Evolutionary conservation across 2,797 vertebrate genomes (phyloP).

Genomic region (Glyptemys insculpta): DNA sequence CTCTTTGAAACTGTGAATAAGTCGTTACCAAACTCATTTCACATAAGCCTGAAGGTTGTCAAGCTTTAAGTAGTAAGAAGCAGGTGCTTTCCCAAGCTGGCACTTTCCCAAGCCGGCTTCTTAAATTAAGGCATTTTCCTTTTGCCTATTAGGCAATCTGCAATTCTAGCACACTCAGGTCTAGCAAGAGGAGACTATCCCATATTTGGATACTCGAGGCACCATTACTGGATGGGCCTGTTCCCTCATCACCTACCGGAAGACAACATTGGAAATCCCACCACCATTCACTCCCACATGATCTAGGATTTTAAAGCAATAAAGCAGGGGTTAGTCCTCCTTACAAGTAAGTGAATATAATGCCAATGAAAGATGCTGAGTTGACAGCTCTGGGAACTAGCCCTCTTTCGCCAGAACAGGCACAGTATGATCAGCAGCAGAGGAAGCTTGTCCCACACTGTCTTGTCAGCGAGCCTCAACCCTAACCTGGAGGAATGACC

Average conservation of each 20-base stretch:
- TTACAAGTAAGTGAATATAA: neutral
- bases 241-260: too few species aligned
- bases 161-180: neutral
- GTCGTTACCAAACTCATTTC: neutral
- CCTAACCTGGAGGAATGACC: neutral
- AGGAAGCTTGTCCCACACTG: neutral
- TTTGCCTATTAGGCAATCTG: neutral
- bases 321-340: neutral
- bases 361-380: neutral
- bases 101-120: too few species aligned
- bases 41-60: neutral
- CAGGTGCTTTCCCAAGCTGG: neutral
- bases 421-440: neutral
- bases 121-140: neutral
- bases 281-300: neutral
- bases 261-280: neutral
- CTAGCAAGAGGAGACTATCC: neutral
- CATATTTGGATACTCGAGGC: neutral
- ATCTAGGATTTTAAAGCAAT: neutral
- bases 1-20: neutral
- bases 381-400: neutral
- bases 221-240: neutral
- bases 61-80: neutral
- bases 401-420: neutral
- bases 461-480: neutral